Base-by-base conservation (phyloP, 1,140 invertebrate species). In the Drosophila novamexicana region DNA sequence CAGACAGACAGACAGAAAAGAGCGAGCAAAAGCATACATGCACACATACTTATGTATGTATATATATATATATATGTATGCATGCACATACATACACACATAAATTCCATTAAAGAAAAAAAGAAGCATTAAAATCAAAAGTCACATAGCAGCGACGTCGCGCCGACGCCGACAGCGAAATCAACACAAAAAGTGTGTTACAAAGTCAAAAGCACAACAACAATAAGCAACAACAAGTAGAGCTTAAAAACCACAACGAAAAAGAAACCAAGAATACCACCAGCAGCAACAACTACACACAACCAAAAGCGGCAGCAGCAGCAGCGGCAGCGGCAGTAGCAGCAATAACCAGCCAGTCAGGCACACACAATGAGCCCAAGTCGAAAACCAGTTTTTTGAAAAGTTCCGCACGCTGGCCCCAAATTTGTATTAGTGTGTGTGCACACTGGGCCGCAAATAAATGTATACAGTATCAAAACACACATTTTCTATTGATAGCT, bases 111-210 rank as follows among this genome's bases (percentile, higher is more conserved):
- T 85, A 63, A 81, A 56, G 56, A 58, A 78, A 78, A 78, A 69
- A 77, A 75, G 47, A 78, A 76, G 45, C 57, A 78, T 73, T 75
- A 89, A 84, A 84, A 84, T 75, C 70, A 89, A 84, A 89, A 89
- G 84, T 81, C 84, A 75, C 69, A 77, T 75, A 70, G 81, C 63
- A 64, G 76, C 61, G 44, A 40, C 59, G 69, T 22, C 58, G 39
- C 49, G 22, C 44, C 34, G 65, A 12, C 65, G 12, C 34, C 49
- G 59, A 14, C 69, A 73, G 75, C 77, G 77, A 83, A 82, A 86
- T 86, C 84, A 83, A 79, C 80, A 83, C 69, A 81, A 88, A 89
- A 89, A 81, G 70, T 89, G 80, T 89, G 84, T 89, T 89, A 89
- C 84, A 89, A 89, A 89, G 84, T 89, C 84, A 88, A 79, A 89